phyloP scores from a whole-genome alignment of 2,888 invertebrate genomes.

The Diaperis boleti region DNA sequence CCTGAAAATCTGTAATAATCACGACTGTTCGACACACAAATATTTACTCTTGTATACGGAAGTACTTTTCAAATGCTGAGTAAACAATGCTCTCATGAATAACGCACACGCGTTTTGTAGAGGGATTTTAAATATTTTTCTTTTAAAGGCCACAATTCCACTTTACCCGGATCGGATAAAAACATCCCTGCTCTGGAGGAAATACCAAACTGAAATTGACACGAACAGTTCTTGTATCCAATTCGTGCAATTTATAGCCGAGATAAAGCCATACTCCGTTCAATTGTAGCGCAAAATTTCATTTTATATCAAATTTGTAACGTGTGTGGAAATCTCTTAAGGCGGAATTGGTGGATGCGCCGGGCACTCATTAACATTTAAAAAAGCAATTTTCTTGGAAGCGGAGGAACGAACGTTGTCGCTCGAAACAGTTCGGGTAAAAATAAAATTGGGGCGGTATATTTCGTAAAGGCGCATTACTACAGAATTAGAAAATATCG shows the following conservation, averaged over 20 bases:
- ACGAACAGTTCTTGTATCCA: slow-evolving; percentile 14
- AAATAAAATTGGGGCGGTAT: background rate
- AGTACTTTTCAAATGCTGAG: slow-evolving; percentile 2
- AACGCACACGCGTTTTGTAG: background rate
- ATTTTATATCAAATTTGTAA: slow-evolving; percentile 25
- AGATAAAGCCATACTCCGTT: slow-evolving; percentile 27
- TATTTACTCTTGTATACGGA: slow-evolving; percentile 2
- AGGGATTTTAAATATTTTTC: slow-evolving; percentile 1
- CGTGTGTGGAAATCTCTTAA: background rate
- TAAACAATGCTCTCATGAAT: slow-evolving; percentile 27
- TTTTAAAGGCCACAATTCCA: background rate
- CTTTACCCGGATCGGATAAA: background rate
- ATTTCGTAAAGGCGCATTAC: background rate
- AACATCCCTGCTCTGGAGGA: background rate
- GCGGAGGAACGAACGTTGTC: background rate
- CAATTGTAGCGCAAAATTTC: slow-evolving; percentile 14
- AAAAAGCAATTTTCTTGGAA: slow-evolving; percentile 10
- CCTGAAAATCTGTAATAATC: slow-evolving; percentile 6
- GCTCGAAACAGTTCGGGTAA: background rate
- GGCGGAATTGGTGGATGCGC: slow-evolving; percentile 26
- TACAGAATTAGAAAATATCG: no score
- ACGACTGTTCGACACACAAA: background rate
- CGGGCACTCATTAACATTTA: slow-evolving; percentile 21
- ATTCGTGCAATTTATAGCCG: slow-evolving; percentile 19
- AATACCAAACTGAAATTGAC: slow-evolving; percentile 21